Base-by-base conservation (phyloP, 1,140 invertebrate genomes). In the Pantala flavescens region DNA sequence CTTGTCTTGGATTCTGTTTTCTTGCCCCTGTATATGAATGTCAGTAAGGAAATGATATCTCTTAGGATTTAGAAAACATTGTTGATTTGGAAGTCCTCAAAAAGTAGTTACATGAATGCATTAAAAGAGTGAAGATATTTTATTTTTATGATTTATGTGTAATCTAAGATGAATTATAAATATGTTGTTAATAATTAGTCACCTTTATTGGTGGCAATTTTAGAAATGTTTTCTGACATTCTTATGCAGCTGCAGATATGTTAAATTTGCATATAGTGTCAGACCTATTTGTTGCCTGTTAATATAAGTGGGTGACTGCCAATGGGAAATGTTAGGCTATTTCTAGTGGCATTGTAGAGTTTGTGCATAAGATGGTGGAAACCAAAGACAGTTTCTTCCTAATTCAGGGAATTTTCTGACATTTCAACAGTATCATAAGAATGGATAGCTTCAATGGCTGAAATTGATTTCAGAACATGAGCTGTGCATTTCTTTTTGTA, bases 331-430 rank as follows among this genome's bases (percentile, higher is more conserved):
- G 49, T 63, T 63, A 63, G 49, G 49, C 49, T 63, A 63, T 63
- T 63, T 63, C 49, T 63, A 63, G 49, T 63, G 49, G 49, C 49
- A 63, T 63, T 63, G 3, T 63, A 63, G 49, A 63, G n/a, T 7
- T 63, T 63, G 49, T 63, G 49, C 49, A 63, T 63, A 63, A 63
- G 49, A 63, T 63, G 49, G 49, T 63, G 49, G 49, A 63, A 63
- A 63, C 49, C 49, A 63, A 63, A 63, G 49, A 63, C 49, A 63
- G 49, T 63, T 63, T 63, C 49, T 63, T 63, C 49, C 49, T 63
- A 63, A 63, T 63, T 63, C 49, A 63, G 49, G 49, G 49, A 63
- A 63, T 63, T 63, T 63, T 63, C 49, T 63, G 49, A 63, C n/a
- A 21, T 63, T 21, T 63, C 49, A 19, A 63, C 49, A 63, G 3